A percentile compares a stretch with the other conserved stretches of the same genome.
These are phyloP conservation scores for fruit fly (Drosophila melanogaster) DNA, from an alignment of 1,140 invertebrate genomes.

Conservation along the genomic window Release_6_plus_ISO1_MT NT_033779.5:11457501-11458000, in stretches of 20 bases:
- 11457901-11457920: constrained; percentile 12
- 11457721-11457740: neutral
- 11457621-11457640: constrained; percentile 71
- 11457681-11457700: constrained; percentile 74
- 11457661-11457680: constrained; percentile 31
- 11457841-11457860: too few relatives aligned
- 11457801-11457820: too few relatives aligned
- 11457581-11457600: constrained; percentile 31
- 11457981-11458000: constrained; percentile 24
- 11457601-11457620: constrained; percentile 67
- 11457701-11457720: constrained; percentile 9
- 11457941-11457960: constrained; percentile 38
- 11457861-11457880: too few relatives aligned
- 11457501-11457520: constrained; percentile 72
- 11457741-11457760: constrained; percentile 27
- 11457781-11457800: neutral
- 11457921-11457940: constrained; percentile 16
- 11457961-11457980: constrained; percentile 11
- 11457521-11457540: constrained; percentile 72
- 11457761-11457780: constrained; percentile 2
- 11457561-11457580: constrained; percentile 2
- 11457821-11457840: too few relatives aligned
- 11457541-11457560: constrained; percentile 76
- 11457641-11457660: constrained; percentile 76
- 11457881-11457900: neutral